Evolutionary conservation across 2,113 vertebrate species (phyloP), one percentile per base, ranked within the genome.

Genomic region (Hippocampus abdominalis): DNA sequence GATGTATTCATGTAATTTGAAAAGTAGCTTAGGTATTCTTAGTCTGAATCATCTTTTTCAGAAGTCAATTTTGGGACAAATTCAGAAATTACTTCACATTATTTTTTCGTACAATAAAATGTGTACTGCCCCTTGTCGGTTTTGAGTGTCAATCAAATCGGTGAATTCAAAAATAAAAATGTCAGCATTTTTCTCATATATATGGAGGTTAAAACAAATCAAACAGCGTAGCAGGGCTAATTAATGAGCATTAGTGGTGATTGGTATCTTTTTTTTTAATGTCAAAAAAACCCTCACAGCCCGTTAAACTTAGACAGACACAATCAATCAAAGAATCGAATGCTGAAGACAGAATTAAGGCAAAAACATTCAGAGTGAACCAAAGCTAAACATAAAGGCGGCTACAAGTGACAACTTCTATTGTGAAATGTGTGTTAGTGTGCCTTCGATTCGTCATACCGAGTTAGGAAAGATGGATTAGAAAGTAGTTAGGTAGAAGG

Each of bases 281-380:
- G 6, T 60, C 2, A 18, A 27, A 21, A 20, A 32, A 20, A 18
- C 48, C 48, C 48, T 25, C 29, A 32, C 59, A 36, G 13, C 29
- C 16, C 13, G 18, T 18, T 62, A 39, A 11, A 62, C 29, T 36
- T 6, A 7, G 32, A 62, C 32, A 40, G 3, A 62, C 53, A 80
- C 18, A 68, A 70, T 27, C 12, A 36, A 61, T 72, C 12, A 80
- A 68, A 69, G 7, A 21, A n/a, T n/a, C n/a, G 20, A n/a, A 39
- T 21, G 60, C 32, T 62, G 18, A 62, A 62, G 60, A 62, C 18
- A 62, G 29, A 48, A 39, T 76, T 84, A 89, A 88, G 85, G 87
- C 87, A 69, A 76, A 75, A 76, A 73, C 11, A 71, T 10, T 44
- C 12, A 66, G 4, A 20, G 21, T 20, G 29, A 63, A 42, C 10